phyloP scores from a whole-genome alignment of 2,113 vertebrate genomes.

The Talpa occidentalis region DNA sequence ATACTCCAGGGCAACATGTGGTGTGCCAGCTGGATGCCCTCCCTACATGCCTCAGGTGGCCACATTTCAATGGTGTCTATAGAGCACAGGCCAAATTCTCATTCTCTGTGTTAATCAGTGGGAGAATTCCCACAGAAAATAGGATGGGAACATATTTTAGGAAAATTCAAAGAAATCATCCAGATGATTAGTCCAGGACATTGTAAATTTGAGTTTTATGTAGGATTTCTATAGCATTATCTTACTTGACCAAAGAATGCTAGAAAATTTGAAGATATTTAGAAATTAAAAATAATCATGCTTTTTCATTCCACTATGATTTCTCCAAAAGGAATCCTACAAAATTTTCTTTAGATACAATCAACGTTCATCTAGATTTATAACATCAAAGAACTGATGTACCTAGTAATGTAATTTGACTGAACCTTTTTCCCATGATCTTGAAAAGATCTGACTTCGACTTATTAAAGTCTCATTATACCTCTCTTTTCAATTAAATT shows the following conservation, averaged over 20 bases:
- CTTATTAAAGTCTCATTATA: constrained; percentile 56
- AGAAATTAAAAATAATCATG: constrained; percentile 57
- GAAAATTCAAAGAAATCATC: constrained; percentile 78
- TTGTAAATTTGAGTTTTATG: constrained; percentile 68
- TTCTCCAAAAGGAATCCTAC: constrained; percentile 36
- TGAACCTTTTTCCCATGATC: constrained; percentile 62
- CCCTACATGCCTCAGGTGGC: constrained; percentile 83
- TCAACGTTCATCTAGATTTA: constrained; percentile 42
- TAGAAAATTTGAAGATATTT: constrained; percentile 65
- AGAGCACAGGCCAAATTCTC: constrained; percentile 82
- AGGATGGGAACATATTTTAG: constrained; percentile 78
- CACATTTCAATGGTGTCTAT: constrained; percentile 83
- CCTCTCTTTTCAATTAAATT: constrained; percentile 65
- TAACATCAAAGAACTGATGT: constrained; percentile 60
- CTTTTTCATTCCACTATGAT: constrained; percentile 37
- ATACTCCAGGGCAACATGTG: constrained; percentile 81
- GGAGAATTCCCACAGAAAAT: constrained; percentile 83
- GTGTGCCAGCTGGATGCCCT: constrained; percentile 83
- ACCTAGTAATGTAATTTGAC: constrained; percentile 51
- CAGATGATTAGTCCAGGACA: constrained; percentile 76
- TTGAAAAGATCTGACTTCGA: constrained; percentile 56
- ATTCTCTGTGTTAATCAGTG: constrained; percentile 81
- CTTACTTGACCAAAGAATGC: constrained; percentile 62
- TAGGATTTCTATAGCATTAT: constrained; percentile 71
- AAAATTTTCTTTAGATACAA: constrained; percentile 27